phyloP scores from a whole-genome alignment of 2,888 invertebrate genomes.

The Ganaspis brasiliensis region DNA sequence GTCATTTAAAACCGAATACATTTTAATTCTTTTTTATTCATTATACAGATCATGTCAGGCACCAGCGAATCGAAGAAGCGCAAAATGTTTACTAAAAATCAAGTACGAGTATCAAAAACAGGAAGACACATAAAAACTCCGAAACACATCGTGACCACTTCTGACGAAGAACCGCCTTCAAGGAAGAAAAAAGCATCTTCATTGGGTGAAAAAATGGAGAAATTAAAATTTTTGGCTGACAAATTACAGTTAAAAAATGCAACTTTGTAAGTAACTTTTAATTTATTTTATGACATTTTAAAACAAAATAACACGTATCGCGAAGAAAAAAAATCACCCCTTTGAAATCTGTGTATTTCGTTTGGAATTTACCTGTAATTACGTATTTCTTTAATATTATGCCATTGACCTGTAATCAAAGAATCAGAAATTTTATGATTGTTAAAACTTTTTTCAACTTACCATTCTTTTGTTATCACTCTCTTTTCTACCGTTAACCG shows the following conservation, averaged over 20 bases:
- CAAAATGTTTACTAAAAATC: neutral
- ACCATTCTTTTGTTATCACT: too few relatives aligned
- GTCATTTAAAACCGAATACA: neutral
- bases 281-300: neutral
- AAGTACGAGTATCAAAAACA: neutral
- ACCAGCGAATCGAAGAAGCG: neutral
- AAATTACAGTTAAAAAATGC: conserved; percentile 6
- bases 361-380: too few relatives aligned
- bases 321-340: too few relatives aligned
- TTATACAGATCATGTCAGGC: neutral
- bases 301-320: neutral
- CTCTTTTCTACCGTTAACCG: too few relatives aligned
- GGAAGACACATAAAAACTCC: neutral
- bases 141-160: neutral
- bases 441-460: too few relatives aligned
- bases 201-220: neutral
- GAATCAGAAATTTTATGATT: too few relatives aligned
- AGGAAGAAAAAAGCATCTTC: neutral
- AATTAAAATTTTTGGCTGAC: neutral
- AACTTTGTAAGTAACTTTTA: conserved; percentile 1
- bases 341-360: too few relatives aligned
- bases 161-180: neutral
- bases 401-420: too few relatives aligned
- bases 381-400: too few relatives aligned
- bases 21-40: conserved; percentile 5